phyloP scores from a whole-genome alignment of 2,797 vertebrate species.

The Sebastes goodei region DNA sequence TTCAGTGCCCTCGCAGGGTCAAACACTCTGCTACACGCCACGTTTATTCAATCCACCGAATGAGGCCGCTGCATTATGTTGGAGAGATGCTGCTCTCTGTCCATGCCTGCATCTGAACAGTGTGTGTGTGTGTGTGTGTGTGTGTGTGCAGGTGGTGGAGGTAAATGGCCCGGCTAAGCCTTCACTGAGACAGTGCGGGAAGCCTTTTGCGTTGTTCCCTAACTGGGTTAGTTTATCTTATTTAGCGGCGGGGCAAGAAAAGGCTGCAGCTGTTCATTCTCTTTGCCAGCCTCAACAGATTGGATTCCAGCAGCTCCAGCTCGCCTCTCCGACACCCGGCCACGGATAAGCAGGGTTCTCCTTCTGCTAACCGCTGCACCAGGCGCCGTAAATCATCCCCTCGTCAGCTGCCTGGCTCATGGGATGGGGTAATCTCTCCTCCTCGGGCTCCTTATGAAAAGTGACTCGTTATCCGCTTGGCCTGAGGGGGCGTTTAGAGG shows the following conservation, averaged over 20 bases:
- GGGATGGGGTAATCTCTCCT: constrained; percentile 59
- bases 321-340: constrained; percentile 59
- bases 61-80: constrained; percentile 1
- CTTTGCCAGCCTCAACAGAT: constrained; percentile 68
- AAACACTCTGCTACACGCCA: not conserved
- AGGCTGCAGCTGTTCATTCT: constrained; percentile 77
- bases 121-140: not conserved
- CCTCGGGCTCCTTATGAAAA: constrained; percentile 47
- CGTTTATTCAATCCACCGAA: not conserved
- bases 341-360: constrained; percentile 47
- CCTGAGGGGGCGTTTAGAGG: constrained; percentile 42
- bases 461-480: constrained; percentile 49
- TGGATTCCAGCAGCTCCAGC: constrained; percentile 67
- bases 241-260: constrained; percentile 71
- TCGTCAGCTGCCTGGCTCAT: constrained; percentile 53
- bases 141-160: constrained; percentile 31
- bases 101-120: not conserved
- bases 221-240: constrained; percentile 75
- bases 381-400: constrained; percentile 67
- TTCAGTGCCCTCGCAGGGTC: constrained; percentile 13
- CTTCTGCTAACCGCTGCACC: constrained; percentile 35
- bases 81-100: not conserved
- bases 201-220: constrained; percentile 57
- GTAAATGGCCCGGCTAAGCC: constrained; percentile 49
- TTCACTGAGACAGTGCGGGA: constrained; percentile 41